A percentile compares a stretch with the other conserved stretches of the same genome.
Evolutionary conservation across 2,113 vertebrate species (phyloP).

Genomic region (Bufo bufo): DNA sequence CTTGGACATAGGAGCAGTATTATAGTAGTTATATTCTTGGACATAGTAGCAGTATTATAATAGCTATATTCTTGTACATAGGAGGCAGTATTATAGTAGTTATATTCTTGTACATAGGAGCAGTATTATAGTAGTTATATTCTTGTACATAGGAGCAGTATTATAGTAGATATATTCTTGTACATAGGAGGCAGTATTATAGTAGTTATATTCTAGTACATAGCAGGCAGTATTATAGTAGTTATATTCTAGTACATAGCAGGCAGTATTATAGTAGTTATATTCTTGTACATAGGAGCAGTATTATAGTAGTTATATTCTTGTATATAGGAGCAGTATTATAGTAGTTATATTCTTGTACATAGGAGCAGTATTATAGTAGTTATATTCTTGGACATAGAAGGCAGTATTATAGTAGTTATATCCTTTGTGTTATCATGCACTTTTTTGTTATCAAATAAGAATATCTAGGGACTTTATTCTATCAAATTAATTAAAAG

Average conservation of each 20-base stretch:
- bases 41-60: not conserved
- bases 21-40: not conserved
- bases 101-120: not conserved
- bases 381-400: not conserved
- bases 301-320: not conserved
- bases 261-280: not conserved
- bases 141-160: not conserved
- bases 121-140: conserved; percentile 11
- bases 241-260: not conserved
- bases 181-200: not conserved
- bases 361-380: not conserved
- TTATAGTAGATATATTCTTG: too few species aligned
- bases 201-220: not conserved
- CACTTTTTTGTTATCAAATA: too few species aligned
- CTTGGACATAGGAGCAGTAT: not conserved
- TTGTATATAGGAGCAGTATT: not conserved
- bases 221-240: too few species aligned
- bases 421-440: too few species aligned
- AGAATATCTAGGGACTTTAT: too few species aligned
- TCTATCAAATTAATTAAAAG: too few species aligned
- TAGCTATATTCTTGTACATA: not conserved
- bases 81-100: not conserved
- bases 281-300: not conserved
- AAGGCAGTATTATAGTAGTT: not conserved
- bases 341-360: not conserved